phyloP scores from a whole-genome alignment of 2,797 vertebrate genomes.

The Enteromius radiatus region DNA sequence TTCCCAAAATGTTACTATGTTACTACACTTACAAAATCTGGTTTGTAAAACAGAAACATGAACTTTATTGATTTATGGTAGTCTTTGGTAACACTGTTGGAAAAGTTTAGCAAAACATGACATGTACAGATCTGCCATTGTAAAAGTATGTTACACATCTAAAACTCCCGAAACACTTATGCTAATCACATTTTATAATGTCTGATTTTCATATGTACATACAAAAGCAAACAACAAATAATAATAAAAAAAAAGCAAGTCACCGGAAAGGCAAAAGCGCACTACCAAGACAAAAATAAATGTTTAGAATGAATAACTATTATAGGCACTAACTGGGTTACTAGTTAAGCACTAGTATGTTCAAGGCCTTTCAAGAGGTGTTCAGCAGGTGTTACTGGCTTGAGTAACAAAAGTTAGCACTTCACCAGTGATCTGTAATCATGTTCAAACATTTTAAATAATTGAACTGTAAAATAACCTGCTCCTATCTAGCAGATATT shows the following conservation, averaged over 20 bases:
- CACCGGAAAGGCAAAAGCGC: neutral
- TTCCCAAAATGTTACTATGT: neutral
- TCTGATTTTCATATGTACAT: conserved; percentile 2
- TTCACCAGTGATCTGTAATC: conserved; percentile 2
- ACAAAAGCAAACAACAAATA: neutral
- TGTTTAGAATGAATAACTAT: neutral
- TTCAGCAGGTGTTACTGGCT: conserved; percentile 8
- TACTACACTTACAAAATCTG: neutral
- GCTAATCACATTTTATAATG: neutral
- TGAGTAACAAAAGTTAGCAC: neutral
- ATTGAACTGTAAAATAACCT: neutral
- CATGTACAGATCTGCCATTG: conserved; percentile 13
- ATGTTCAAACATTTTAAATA: neutral
- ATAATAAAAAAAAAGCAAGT: neutral
- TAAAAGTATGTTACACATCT: conserved; percentile 31
- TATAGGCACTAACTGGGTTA: conserved; percentile 13
- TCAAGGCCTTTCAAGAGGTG: conserved; percentile 7
- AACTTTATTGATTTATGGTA: conserved; percentile 34
- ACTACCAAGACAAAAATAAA: neutral
- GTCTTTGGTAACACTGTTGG: conserved; percentile 38
- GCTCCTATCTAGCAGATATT: neutral
- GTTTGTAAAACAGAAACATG: conserved; percentile 1
- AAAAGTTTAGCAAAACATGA: conserved; percentile 11
- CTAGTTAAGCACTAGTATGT: neutral
- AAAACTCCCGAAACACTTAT: conserved; percentile 14